Evolutionary conservation across 2,797 vertebrate genomes (phyloP).

Genomic region (Poeciliopsis paucimaculata): DNA sequence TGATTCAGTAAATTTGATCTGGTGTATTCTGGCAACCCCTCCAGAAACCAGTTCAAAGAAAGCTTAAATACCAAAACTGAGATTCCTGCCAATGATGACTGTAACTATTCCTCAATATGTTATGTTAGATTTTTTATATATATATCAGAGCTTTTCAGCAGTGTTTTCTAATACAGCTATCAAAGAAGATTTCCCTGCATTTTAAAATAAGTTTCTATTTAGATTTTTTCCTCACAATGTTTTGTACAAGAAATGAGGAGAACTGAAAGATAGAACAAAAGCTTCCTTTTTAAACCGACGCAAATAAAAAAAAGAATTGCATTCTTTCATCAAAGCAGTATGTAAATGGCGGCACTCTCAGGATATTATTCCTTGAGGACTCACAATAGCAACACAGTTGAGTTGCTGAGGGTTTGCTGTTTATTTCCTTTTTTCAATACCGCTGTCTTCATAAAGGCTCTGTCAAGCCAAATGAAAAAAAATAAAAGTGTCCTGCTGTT

Average conservation of each 20-base stretch:
- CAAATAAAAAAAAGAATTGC: slow-evolving; percentile 70
- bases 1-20: no score
- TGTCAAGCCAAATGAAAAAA: slow-evolving; percentile 42
- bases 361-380: slow-evolving; percentile 68
- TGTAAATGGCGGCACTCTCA: slow-evolving; percentile 70
- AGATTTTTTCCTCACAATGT: slow-evolving; percentile 6
- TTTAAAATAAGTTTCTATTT: background rate
- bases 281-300: slow-evolving; percentile 43
- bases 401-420: slow-evolving; percentile 49
- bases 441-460: slow-evolving; percentile 38
- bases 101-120: background rate
- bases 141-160: background rate
- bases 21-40: background rate
- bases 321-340: slow-evolving; percentile 75
- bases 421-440: slow-evolving; percentile 49
- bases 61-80: background rate
- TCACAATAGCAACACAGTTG: slow-evolving; percentile 47
- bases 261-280: slow-evolving; percentile 28
- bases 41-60: background rate
- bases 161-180: background rate
- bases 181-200: background rate
- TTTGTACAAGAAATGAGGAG: background rate
- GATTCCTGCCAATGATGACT: background rate
- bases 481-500: slow-evolving; percentile 42
- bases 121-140: background rate